phyloP scores from a whole-genome alignment of 2,797 vertebrate species.

The Sebastes kiyomatsui region DNA sequence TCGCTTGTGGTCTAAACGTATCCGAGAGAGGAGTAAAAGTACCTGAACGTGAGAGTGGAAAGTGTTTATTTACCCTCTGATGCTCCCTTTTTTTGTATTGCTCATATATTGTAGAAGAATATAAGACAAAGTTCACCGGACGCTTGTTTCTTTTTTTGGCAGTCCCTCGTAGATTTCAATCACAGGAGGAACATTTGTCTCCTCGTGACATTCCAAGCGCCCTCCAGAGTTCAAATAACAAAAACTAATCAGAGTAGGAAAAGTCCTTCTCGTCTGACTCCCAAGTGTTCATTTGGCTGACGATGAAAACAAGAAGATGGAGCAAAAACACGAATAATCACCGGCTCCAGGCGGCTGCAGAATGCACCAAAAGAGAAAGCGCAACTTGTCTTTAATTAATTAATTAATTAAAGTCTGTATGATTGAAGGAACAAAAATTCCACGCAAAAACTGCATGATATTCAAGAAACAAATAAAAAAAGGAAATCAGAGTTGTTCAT shows the following conservation, averaged over 20 bases:
- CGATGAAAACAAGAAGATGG: conserved; percentile 5
- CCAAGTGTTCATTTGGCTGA: conserved; percentile 56
- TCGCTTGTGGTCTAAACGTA: conserved; percentile 22
- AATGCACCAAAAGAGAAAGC: background rate
- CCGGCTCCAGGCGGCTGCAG: background rate
- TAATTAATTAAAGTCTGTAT: background rate
- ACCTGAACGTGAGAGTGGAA: conserved; percentile 83
- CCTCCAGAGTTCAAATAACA: conserved; percentile 6
- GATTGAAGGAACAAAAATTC: conserved; percentile 18
- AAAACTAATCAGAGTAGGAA: background rate
- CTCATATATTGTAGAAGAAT: conserved; percentile 72
- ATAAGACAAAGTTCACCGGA: conserved; percentile 12
- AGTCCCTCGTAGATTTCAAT: conserved; percentile 1
- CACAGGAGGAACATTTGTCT: conserved; percentile 1
- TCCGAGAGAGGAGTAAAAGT: conserved; percentile 62
- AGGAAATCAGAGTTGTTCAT: background rate
- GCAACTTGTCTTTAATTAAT: background rate
- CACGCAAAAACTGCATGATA: conserved; percentile 20
- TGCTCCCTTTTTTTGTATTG: conserved; percentile 79
- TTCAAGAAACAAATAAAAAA: conserved; percentile 5
- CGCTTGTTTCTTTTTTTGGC: conserved; percentile 2
- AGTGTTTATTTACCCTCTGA: conserved; percentile 49
- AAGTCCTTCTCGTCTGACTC: background rate
- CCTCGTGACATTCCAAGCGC: background rate
- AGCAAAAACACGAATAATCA: background rate